phyloP scores from a whole-genome alignment of 2,113 vertebrate species.

The Barnardius zonarius region DNA sequence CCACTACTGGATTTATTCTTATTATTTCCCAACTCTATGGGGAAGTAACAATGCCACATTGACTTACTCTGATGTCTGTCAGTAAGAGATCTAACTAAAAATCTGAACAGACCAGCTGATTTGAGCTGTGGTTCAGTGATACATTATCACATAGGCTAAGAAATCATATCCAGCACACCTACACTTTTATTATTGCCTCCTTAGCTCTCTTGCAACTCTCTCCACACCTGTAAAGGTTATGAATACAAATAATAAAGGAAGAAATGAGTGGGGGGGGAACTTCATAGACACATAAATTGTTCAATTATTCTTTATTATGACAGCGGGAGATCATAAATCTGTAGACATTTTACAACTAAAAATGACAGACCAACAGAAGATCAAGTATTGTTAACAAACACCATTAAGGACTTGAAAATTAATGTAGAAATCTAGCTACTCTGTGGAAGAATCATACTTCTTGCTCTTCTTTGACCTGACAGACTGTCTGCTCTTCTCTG shows the following conservation, averaged over 20 bases:
- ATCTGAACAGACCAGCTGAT: background rate
- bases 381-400: background rate
- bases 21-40: background rate
- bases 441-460: background rate
- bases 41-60: background rate
- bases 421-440: background rate
- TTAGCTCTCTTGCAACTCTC: background rate
- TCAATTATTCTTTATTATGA: background rate
- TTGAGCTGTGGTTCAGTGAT: background rate
- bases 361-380: background rate
- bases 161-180: conserved; percentile 3
- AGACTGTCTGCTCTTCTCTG: background rate
- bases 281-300: background rate
- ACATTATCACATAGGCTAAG: background rate
- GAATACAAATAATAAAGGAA: background rate
- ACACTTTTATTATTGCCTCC: background rate
- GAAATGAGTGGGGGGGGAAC: background rate
- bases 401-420: background rate
- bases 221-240: background rate
- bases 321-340: background rate
- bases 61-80: background rate
- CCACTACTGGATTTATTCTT: background rate
- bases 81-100: conserved; percentile 20
- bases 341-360: background rate
- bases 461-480: background rate